Percentiles rank a stretch among this genome's conserved stretches.
Evolutionary conservation across 1,140 invertebrate genomes (phyloP).

Genomic region (Hirudo medicinalis): DNA sequence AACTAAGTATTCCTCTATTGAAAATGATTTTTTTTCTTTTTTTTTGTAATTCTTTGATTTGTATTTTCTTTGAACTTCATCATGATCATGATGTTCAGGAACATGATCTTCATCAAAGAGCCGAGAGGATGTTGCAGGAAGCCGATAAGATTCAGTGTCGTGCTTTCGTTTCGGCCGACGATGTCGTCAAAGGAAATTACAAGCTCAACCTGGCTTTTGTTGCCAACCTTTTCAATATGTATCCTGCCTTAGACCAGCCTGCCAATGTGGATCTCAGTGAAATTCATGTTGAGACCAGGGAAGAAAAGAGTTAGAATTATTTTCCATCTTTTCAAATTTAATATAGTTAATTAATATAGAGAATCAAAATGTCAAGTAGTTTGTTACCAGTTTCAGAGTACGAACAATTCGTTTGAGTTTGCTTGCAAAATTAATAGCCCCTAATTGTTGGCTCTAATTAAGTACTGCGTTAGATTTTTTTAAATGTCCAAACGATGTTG

Average conservation of each 20-base stretch:
- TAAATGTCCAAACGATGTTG: neutral
- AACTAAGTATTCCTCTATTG: neutral
- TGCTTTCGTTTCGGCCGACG: constrained; percentile 80
- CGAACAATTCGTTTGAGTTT: neutral
- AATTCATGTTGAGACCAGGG: constrained; percentile 37
- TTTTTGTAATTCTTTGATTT: too few species aligned
- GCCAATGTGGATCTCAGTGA: constrained; percentile 28
- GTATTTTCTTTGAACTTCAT: constrained; percentile 17
- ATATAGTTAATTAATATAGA: neutral
- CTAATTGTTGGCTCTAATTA: neutral
- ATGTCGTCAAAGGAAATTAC: constrained; percentile 89
- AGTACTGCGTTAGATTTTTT: neutral
- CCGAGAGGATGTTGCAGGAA: constrained; percentile 88
- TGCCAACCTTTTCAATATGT: constrained; percentile 96
- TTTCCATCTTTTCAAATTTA: neutral
- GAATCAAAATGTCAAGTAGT: neutral
- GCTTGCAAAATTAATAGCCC: neutral
- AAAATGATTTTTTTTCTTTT: neutral
- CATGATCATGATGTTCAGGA: too few species aligned
- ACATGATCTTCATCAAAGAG: constrained; percentile 59
- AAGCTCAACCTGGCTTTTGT: constrained; percentile 97
- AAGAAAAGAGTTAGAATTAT: constrained; percentile 38
- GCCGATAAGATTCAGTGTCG: constrained; percentile 87
- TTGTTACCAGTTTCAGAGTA: neutral
- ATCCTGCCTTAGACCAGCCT: constrained; percentile 58